Base-by-base conservation (phyloP, 2,888 invertebrate species). In the Caenorhabditis sp. region DNA sequence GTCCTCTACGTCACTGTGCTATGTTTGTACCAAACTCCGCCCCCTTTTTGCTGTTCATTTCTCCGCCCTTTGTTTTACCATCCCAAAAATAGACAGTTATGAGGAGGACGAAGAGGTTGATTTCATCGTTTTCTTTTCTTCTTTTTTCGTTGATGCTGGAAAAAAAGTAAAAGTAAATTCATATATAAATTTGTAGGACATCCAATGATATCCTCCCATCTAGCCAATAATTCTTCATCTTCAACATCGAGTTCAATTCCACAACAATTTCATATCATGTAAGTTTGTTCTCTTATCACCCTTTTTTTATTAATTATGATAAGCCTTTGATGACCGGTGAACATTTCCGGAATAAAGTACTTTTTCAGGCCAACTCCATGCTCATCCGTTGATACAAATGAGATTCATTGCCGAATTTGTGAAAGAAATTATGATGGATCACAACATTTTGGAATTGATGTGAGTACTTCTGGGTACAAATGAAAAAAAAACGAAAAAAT, bases 391-490 rank as follows among this genome's bases (percentile, higher is more conserved):
- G 23, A 31, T 31, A 43, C 38, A 4, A 43, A 31, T 23, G 60
- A 65, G 20, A 68, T 68, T 36, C 68, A 59, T 54, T 73, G 73
- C 53, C 63, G 73, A 52, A 69, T 73, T 38, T 73, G 73, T 59
- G 64, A 66, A 8, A 60, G 73, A 57, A 59, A 52, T 14, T 73
- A 73, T 60, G 73, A 73, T 59, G 73, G 73, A 62, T 73, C 73
- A 12, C 73, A 73, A 52, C 73, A 73, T 52, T 73, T 73, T 61
- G 73, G 73, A 57, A 69, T 69, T 20, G 73, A 73, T 58, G 73
- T 73, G 27, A 59, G 69, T 73, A n/a, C n/a, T n/a, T n/a, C n/a
- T n/a, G n/a, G n/a, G n/a, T n/a, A n/a, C n/a, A n/a, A n/a, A n/a
- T n/a, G n/a, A n/a, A n/a, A n/a, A n/a, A n/a, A n/a, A n/a, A n/a